These are phyloP conservation scores for Lamprologus lemairii DNA, from an alignment of 2,113 vertebrate species.

Conservation along the genomic window DNA sequence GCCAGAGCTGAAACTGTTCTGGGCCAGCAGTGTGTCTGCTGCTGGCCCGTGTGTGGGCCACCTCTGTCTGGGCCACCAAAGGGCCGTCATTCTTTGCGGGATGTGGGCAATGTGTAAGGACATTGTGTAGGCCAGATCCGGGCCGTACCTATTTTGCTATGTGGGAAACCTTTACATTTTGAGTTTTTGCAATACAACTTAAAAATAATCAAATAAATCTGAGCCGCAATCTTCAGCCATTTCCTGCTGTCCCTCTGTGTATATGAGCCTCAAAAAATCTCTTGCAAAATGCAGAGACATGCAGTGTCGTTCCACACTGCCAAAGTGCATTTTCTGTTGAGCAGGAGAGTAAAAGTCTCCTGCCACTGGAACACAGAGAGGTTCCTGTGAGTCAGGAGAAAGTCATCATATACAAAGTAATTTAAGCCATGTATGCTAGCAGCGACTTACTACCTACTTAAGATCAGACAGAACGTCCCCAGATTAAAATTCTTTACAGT, in stretches of 20 bases:
- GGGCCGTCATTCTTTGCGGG: not conserved
- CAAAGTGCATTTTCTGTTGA: not conserved
- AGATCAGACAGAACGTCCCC: not conserved
- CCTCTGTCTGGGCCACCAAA: not conserved
- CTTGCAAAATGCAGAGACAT: not conserved
- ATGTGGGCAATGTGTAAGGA: not conserved
- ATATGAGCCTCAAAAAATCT: not conserved
- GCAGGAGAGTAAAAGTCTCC: not conserved
- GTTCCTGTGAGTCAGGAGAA: not conserved
- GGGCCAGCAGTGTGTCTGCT: not conserved
- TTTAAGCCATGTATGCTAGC: not conserved
- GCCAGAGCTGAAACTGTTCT: not conserved
- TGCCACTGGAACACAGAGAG: not conserved
- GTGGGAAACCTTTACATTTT: not conserved
- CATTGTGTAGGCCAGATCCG: not conserved
- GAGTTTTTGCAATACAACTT: not conserved
- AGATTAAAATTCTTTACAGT: not conserved
- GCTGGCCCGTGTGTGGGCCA: not conserved
- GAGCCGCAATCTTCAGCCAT: fast-evolving
- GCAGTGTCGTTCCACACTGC: not conserved
- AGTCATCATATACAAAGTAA: not conserved
- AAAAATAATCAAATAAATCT: not conserved
- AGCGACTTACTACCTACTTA: not conserved
- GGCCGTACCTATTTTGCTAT: not conserved
- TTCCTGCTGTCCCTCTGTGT: not conserved